A percentile compares a stretch with the other conserved stretches of the same genome.
These are phyloP conservation scores for Otis tarda DNA, from an alignment of 2,113 vertebrate species.

Conservation along the genomic window DNA sequence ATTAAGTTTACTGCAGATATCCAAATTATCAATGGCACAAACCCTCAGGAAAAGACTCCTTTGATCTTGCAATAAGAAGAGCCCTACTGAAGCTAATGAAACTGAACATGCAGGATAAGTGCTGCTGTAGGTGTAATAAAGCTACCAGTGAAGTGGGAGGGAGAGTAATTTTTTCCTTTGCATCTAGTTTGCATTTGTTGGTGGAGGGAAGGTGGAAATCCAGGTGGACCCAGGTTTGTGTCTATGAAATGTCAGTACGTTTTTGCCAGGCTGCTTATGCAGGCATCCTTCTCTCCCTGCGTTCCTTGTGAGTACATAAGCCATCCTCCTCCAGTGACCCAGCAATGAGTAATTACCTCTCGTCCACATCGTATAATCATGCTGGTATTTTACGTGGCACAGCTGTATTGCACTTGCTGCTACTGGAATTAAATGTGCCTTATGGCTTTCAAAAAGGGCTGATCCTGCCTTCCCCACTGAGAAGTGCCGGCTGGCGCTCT, in stretches of 20 bases:
- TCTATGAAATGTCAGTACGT: constrained; percentile 1
- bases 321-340: constrained; percentile 62
- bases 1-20: constrained; percentile 53
- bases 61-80: constrained; percentile 15
- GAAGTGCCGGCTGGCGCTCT: neutral
- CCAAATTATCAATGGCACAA: constrained; percentile 49
- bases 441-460: neutral
- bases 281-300: neutral
- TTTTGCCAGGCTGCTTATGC: constrained; percentile 34
- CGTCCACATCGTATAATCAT: constrained; percentile 53
- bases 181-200: neutral
- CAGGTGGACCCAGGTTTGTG: neutral
- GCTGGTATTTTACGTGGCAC: constrained; percentile 41
- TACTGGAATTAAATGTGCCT: constrained; percentile 26
- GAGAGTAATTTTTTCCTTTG: neutral
- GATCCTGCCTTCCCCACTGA: neutral
- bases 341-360: constrained; percentile 59
- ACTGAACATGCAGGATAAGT: neutral
- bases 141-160: neutral
- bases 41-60: constrained; percentile 35
- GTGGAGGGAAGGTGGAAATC: neutral
- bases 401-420: constrained; percentile 52
- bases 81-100: neutral
- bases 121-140: neutral
- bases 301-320: constrained; percentile 25